These are phyloP conservation scores for Pollimyrus isidori DNA, from an alignment of 2,113 vertebrate genomes.

Conservation along the genomic window DNA sequence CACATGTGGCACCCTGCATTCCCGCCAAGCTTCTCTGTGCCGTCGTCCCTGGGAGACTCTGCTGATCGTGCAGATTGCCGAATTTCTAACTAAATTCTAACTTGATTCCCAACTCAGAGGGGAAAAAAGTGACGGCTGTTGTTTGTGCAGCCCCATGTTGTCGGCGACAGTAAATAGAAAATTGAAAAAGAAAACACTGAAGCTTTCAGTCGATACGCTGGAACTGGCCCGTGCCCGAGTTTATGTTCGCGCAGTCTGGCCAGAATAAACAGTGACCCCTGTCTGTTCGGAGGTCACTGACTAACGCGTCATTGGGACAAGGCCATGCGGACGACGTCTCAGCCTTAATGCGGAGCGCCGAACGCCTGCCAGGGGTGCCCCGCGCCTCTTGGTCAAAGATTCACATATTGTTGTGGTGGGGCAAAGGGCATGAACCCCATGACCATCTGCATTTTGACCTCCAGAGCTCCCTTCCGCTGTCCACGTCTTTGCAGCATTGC, in stretches of 20 bases:
- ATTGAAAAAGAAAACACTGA: conserved; percentile 1
- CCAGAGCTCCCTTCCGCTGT: neutral
- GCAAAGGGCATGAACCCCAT: neutral
- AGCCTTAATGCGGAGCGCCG: neutral
- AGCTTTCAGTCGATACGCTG: neutral
- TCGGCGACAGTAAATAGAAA: neutral
- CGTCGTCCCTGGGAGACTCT: neutral
- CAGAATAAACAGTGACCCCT: neutral
- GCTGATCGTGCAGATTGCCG: neutral
- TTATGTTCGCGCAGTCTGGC: neutral
- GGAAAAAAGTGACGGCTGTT: neutral
- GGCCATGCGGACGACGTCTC: neutral
- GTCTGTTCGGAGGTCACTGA: neutral
- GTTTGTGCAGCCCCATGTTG: neutral
- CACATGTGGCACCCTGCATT: neutral
- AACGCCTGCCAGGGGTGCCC: neutral
- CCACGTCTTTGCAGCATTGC: neutral
- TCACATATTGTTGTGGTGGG: neutral
- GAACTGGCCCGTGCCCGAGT: neutral
- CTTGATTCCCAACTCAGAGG: neutral
- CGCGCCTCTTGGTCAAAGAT: neutral
- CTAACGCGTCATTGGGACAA: neutral
- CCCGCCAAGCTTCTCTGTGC: neutral
- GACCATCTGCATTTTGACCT: neutral
- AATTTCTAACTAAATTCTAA: neutral